phyloP scores from a whole-genome alignment of 2,113 vertebrate species.

The Eurypyga helias region DNA sequence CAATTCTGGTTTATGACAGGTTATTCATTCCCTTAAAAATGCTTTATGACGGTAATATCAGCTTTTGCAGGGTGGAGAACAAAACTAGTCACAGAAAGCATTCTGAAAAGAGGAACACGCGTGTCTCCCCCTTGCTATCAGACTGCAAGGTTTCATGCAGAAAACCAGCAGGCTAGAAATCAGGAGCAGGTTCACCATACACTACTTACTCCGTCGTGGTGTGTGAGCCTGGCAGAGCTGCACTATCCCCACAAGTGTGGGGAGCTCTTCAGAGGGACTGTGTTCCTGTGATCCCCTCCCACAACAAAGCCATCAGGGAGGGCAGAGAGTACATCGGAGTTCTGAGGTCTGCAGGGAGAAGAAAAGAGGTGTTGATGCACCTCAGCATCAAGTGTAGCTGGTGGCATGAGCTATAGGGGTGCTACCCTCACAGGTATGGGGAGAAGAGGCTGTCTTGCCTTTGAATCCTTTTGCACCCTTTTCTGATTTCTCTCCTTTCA shows the following conservation, averaged over 20 bases:
- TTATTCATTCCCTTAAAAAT: background rate
- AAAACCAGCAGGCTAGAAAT: background rate
- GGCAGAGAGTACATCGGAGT: background rate
- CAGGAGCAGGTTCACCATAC: background rate
- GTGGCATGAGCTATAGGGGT: accelerated
- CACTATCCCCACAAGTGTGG: accelerated
- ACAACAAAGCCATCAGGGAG: background rate
- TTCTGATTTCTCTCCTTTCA: background rate
- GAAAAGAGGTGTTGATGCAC: background rate
- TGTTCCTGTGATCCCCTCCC: background rate
- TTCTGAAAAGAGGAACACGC: background rate
- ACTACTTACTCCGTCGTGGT: accelerated
- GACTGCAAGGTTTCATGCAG: background rate
- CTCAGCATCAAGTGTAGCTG: background rate
- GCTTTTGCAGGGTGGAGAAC: background rate
- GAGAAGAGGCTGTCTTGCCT: background rate
- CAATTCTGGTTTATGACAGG: background rate
- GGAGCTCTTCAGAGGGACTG: background rate
- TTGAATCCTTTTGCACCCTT: background rate
- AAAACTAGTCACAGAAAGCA: background rate
- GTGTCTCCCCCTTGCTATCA: background rate
- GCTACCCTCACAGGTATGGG: background rate
- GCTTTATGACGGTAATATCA: background rate
- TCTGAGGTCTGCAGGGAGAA: background rate
- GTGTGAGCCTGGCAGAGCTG: background rate